phyloP scores from a whole-genome alignment of 2,113 vertebrate genomes.

The Syngnathoides biaculeatus region DNA sequence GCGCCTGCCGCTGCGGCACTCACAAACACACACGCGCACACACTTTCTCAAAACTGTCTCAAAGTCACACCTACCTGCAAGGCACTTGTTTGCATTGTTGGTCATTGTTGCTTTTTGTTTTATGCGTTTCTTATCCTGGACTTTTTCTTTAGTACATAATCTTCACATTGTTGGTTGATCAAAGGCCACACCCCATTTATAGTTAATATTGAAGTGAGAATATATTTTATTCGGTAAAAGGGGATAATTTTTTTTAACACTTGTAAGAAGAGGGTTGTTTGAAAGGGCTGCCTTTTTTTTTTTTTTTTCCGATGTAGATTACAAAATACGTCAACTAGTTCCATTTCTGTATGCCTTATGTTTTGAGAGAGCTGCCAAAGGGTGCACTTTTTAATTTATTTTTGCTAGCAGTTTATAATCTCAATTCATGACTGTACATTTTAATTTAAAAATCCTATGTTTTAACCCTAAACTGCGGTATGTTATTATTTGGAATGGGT shows the following conservation, averaged over 20 bases:
- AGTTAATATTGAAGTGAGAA: background rate
- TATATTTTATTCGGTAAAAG: background rate
- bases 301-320: slow-evolving; percentile 6
- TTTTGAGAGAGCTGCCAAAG: slow-evolving; percentile 37
- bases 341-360: slow-evolving; percentile 6
- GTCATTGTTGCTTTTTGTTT: slow-evolving; percentile 17
- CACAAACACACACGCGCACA: background rate
- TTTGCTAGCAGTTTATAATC: slow-evolving; percentile 24
- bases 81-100: slow-evolving; percentile 17
- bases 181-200: background rate
- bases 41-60: background rate
- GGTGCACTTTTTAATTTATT: slow-evolving; percentile 47
- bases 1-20: background rate
- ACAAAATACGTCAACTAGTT: slow-evolving; percentile 5
- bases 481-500: slow-evolving; percentile 17
- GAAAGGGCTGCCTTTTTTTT: slow-evolving; percentile 3
- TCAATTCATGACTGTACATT: slow-evolving; percentile 37
- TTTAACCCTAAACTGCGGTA: slow-evolving; percentile 5
- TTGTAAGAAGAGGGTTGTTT: slow-evolving; percentile 7
- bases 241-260: background rate
- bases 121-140: no score
- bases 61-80: background rate
- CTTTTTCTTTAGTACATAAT: slow-evolving; percentile 1
- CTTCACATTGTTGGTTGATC: background rate
- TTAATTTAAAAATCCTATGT: slow-evolving; percentile 25